Base-by-base conservation (phyloP, 1,140 invertebrate species). In the Brachionus paranguensis region DNA sequence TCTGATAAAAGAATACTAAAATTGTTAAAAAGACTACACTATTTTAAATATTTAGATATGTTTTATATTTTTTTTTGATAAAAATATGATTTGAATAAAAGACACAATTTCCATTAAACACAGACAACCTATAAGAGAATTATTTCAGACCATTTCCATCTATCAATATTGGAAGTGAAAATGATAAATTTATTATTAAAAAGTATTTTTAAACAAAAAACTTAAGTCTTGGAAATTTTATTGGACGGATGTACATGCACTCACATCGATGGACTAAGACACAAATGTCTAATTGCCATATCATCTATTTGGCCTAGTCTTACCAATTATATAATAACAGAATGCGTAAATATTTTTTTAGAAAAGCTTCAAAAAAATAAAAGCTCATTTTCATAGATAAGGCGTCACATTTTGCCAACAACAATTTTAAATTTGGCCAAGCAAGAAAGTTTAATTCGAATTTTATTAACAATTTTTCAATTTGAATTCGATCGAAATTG, bases 401-500 rank as follows among this genome's bases (percentile, higher is more conserved):
- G 78, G 60, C 50, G 78, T 11, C 78, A 81, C 33, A 24, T 33
- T 60, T 24, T 81, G 27, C 78, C 78, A 29, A 29, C 41, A 12
- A 64, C 53, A 27, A 81, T 81, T 68, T 14, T 81, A 43, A 60
- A 81, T 41, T 68, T 81, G 53, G 78, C 78, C 17, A 60, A 37
- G 43, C 50, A 68, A 60, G 53, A 81, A 27, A 68, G 65, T 45
- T 45, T 81, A 24, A 68, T 81, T 6, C 78, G 33, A 14, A 55
- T 81, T 17, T n/a, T 81, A 11, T 45, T 64, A 11, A 81, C 37
- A 4, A 81, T 81, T 64, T 81, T 81, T 47, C 78, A 81, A 47
- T 43, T 68, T 27, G 78, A 81, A 60, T 68, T 64, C 14, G 78
- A 81, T 27, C 17, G 78, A 60, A 81, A 81, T 20, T 81, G 78